Conservation (phyloP, 92 coral and sea anemone species). For the Epizoanthus rinbou region DNA sequence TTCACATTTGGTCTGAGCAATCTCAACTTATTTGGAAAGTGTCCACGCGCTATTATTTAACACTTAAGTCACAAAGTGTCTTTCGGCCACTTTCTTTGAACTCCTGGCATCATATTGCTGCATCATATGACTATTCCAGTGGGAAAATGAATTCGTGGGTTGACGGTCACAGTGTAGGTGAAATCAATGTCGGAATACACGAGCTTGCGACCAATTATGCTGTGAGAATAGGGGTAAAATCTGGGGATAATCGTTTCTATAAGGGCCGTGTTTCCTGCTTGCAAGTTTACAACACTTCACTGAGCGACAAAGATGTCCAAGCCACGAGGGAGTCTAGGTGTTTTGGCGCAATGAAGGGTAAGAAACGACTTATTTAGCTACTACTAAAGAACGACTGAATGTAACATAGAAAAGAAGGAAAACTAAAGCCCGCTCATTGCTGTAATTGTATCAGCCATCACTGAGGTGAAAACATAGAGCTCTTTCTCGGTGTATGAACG, state of each 20-base stretch:
- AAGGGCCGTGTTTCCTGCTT: slow-evolving; percentile 66
- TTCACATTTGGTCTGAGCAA: neutral
- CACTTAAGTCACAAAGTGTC: accelerated
- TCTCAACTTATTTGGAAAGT: neutral
- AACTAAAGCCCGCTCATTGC: too few species aligned
- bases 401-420: too few species aligned
- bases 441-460: too few species aligned
- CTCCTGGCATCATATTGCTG: slow-evolving; percentile 47
- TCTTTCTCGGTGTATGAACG: too few species aligned
- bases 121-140: slow-evolving; percentile 13
- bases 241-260: slow-evolving; percentile 19
- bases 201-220: slow-evolving; percentile 42
- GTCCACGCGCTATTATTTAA: neutral
- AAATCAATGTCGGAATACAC: neutral
- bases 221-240: slow-evolving; percentile 40
- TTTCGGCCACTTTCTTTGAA: neutral
- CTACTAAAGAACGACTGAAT: too few species aligned
- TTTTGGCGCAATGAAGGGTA: slow-evolving; percentile 19
- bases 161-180: slow-evolving; percentile 9
- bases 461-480: too few species aligned
- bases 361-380: neutral
- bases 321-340: slow-evolving; percentile 28
- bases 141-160: slow-evolving; percentile 19
- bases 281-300: slow-evolving; percentile 51
- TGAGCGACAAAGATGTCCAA: slow-evolving; percentile 37